A percentile compares a stretch with the other conserved stretches of the same genome.
Conservation (phyloP, 2,888 invertebrate genomes). For the Eupeodes latifasciatus region DNA sequence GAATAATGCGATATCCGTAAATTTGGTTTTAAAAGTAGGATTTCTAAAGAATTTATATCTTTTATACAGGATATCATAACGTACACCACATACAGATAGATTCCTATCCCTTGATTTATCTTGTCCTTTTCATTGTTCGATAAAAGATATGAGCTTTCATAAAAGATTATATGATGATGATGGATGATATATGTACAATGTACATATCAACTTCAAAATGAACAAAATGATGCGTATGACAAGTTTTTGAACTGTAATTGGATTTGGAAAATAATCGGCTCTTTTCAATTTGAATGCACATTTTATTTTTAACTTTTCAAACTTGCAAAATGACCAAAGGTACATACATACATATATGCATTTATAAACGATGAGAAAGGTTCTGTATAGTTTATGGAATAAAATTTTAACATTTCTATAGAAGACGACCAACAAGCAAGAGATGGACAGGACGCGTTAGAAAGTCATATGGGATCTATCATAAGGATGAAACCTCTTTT, state of each 20-base stretch:
- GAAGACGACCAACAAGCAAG: background rate
- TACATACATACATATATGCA: background rate
- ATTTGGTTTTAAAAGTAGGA: too few species aligned
- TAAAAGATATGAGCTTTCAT: too few species aligned
- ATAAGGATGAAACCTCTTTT: background rate
- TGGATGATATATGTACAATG: background rate
- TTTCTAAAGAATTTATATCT: too few species aligned
- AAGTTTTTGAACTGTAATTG: background rate
- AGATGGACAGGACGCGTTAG: background rate
- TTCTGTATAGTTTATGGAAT: background rate
- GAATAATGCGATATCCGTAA: too few species aligned
- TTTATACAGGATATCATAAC: too few species aligned
- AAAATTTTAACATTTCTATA: background rate
- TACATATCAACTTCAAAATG: background rate
- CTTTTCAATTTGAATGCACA: background rate
- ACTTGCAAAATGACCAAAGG: background rate
- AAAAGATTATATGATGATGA: background rate
- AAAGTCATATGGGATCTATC: background rate
- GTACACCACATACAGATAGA: too few species aligned
- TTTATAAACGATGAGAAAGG: background rate
- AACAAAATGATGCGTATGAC: background rate
- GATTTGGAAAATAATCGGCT: background rate
- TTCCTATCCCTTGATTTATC: too few species aligned
- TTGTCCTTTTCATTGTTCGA: too few species aligned
- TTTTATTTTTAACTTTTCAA: background rate